Base-by-base conservation (phyloP, 1,140 invertebrate species). In the Coptotermes formosanus region DNA sequence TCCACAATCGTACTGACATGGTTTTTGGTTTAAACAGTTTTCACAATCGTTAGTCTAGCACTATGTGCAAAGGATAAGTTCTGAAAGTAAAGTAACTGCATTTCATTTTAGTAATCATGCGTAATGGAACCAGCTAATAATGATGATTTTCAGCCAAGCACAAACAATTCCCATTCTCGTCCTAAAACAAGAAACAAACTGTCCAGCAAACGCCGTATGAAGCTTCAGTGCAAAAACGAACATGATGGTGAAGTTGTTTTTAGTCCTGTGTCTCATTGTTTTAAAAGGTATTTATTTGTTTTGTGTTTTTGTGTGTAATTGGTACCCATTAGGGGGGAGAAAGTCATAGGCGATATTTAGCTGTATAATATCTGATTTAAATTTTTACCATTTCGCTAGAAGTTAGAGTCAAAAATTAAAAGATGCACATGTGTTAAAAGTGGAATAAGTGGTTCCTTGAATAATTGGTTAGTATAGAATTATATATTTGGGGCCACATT, bases 151-250 rank as follows among this genome's bases (percentile, higher is more conserved):
- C 25, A 75, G 7, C n/a, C 25, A 75, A 75, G n/a, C 14, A 30
- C n/a, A 30, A 25, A 9, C n/a, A 30, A 30, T 3, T 75, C 64
- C 25, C 64, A 75, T n/a, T 75, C 64, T n/a, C 16, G 9, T 30
- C 64, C n/a, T 75, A 75, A 75, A 75, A 75, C 64, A 75, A 75
- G 64, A 75, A 75, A n/a, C 25, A 75, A 75, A 16, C 25, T 75
- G 64, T 75, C 64, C n/a, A 75, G 25, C 64, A 75, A 75, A 30
- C 25, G n/a, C 14, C 8, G n/a, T 2, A 0, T 30, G 8, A 75
- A 30, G 64, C 25, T 30, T 25, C 64, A 75, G 7, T 11, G n/a
- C 64, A 75, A 30, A 25, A 75, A 75, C 1, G n/a, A 75, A 25
- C n/a, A 25, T 30, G 64, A 75, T 75, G 0, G 3, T 75, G 19